Base-by-base conservation (phyloP, 1,140 invertebrate species). In the Drosophila navojoa region DNA sequence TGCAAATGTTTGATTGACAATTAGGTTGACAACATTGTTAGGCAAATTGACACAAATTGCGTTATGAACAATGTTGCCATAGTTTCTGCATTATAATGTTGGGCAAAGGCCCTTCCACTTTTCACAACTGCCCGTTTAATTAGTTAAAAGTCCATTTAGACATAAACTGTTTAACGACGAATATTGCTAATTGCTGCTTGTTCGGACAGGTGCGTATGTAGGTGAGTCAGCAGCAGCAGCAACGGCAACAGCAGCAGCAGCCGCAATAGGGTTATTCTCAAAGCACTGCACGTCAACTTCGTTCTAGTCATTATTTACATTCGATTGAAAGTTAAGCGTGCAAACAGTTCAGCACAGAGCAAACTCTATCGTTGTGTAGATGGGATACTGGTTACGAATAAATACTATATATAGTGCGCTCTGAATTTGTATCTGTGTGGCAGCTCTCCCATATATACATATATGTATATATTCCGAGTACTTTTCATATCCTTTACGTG, bases 281-380 rank as follows among this genome's bases (percentile, higher is more conserved):
- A 35, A 47, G 60, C 42, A 55, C 38, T 57, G 71, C 72, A 76
- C 67, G 71, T 62, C 61, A 82, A 62, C 52, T 79, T 70, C 70
- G 76, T 77, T 79, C 66, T 69, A 74, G 70, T 79, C 84, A 89
- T 87, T 87, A 89, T 87, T 87, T 89, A 87, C 84, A 89, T 87
- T 87, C 82, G 82, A 87, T 87, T 89, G 82, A 71, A 87, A 89
- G 82, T 89, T 87, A 77, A 87, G 79, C 82, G 79, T 89, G 84
- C 70, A 70, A 87, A 89, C 84, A 75, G 85, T 68, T 87, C 62
- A 72, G 64, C 63, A 73, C 47, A 66, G 16, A 67, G 70, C 35
- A 64, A 74, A 85, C 70, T 79, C 86, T 86, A 71, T 74, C 80
- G 61, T 81, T 60, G n/a, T 45, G 15, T 16, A 7, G 5, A 5